Base-by-base conservation (phyloP, 2,797 vertebrate species). In the Telmatherina bonti region DNA sequence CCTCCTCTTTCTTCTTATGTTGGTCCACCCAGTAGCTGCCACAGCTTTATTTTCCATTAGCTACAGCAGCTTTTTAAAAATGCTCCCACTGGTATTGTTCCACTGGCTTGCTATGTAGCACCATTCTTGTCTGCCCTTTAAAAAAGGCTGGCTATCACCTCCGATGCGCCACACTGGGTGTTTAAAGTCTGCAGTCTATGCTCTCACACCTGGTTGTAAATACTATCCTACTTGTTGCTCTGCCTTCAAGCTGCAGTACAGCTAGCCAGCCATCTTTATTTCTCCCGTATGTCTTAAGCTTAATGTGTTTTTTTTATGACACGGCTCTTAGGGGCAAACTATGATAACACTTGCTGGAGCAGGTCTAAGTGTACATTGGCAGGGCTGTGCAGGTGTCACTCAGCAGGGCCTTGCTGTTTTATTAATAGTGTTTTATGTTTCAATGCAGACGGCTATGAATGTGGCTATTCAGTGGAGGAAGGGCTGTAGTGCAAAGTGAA, bases 391-490 rank as follows among this genome's bases (percentile, higher is more conserved):
- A 90, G 87, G 88, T 90, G 85, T 86, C 89, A 87, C 76, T 90
- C 87, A 87, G 81, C 74, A 54, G 79, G 76, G 79, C 64, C 72
- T 82, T 76, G 76, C 81, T 86, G 75, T 86, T 91, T 87, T 89
- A 87, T 89, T 89, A 83, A 88, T 87, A 82, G 75, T 70, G 78
- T 87, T 88, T 89, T 79, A 89, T 88, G 85, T 84, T 81, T 86
- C 49, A 30, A 77, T 24, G 62, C 67, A 77, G 82, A 76, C 22
- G 16, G 66, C 65, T 59, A 88, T 92, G 90, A 93, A 91, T 93
- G 90, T 86, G 61, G 63, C 86, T 41, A 90, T 91, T 93, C 82
- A 93, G 85, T 12, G 0, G 29, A 66, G 73, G 76, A 73, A 84
- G 67, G 76, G 62, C 38, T 64, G 63, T 62, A 60, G 83, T 77